Evolutionary conservation across 2,888 invertebrate species (phyloP).

Genomic region (Nudaria mundana): DNA sequence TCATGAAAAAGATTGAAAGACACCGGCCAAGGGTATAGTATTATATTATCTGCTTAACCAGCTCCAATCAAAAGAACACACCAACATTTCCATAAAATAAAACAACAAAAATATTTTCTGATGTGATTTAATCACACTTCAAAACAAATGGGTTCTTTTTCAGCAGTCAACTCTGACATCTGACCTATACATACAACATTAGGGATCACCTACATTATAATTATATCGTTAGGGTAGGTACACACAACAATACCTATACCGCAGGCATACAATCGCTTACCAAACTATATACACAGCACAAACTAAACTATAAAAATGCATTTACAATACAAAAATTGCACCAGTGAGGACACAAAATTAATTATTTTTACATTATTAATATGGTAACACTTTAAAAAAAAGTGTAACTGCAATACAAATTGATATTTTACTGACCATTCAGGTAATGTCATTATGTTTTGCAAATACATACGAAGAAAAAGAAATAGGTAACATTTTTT

Average conservation of each 20-base stretch:
- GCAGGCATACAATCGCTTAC: slow-evolving; percentile 20
- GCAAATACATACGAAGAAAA: not conserved
- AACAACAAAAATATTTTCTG: slow-evolving; percentile 39
- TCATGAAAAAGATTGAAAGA: too few relatives aligned
- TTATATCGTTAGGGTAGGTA: slow-evolving; percentile 31
- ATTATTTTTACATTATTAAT: slow-evolving; percentile 2
- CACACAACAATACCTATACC: slow-evolving; percentile 32
- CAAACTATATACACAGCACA: slow-evolving; percentile 31
- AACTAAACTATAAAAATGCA: slow-evolving; percentile 32
- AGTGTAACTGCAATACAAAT: slow-evolving; percentile 3
- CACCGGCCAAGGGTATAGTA: too few relatives aligned
- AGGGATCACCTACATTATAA: slow-evolving; percentile 41
- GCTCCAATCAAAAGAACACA: too few relatives aligned
- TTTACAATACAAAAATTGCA: slow-evolving; percentile 18
- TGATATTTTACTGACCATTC: not conserved
- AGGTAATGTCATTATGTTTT: not conserved
- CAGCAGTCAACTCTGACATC: slow-evolving; percentile 34
- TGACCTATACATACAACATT: slow-evolving; percentile 42
- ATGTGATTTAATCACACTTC: slow-evolving; percentile 75
- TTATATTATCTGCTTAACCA: too few relatives aligned
- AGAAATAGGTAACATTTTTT: too few relatives aligned
- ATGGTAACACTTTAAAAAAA: not conserved
- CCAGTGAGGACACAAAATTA: slow-evolving; percentile 22
- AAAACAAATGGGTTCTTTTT: slow-evolving; percentile 51
- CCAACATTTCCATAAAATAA: too few relatives aligned